Conservation (phyloP, 2,113 vertebrate genomes). For the Microcebus tavaratra region DNA sequence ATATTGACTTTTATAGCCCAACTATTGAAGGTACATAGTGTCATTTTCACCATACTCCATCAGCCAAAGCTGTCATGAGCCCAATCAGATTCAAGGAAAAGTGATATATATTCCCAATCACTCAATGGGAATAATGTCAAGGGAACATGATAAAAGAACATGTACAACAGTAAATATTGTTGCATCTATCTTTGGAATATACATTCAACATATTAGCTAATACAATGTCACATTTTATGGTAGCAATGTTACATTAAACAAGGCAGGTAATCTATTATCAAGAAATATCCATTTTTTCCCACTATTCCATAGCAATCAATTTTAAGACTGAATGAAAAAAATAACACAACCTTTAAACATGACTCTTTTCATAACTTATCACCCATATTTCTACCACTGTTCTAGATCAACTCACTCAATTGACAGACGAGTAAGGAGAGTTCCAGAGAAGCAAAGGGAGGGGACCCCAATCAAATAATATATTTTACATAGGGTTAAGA, state of each 20-base stretch:
- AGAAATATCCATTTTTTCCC: background rate
- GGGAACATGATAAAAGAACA: background rate
- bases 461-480: background rate
- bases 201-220: background rate
- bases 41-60: background rate
- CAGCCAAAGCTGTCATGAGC: background rate
- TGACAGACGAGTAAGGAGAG: background rate
- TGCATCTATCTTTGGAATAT: background rate
- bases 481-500: background rate
- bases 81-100: background rate
- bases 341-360: background rate
- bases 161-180: rapidly evolving
- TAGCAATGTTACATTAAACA: background rate
- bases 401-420: background rate
- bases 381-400: background rate
- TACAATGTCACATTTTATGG: background rate
- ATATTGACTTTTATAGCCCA: background rate
- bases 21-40: background rate
- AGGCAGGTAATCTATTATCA: background rate
- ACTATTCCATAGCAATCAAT: background rate
- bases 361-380: background rate
- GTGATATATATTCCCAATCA: background rate
- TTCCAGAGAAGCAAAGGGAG: background rate
- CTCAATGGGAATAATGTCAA: background rate
- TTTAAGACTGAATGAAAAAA: background rate